Conservation (phyloP, 2,888 invertebrate genomes). For the Steinernema hermaphroditum region DNA sequence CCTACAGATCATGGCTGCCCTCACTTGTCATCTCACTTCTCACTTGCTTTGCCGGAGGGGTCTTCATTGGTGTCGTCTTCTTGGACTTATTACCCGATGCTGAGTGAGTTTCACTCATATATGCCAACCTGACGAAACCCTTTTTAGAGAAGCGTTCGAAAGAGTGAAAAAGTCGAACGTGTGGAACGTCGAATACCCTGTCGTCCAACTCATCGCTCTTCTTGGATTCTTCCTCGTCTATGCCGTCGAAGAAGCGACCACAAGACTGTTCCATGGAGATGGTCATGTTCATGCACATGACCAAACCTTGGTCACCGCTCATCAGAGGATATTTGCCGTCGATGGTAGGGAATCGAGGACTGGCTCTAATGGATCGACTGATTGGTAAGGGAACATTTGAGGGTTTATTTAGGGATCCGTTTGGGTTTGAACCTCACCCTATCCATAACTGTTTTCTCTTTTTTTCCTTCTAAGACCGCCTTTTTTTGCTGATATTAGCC, state of each 20-base stretch:
- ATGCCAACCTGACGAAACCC: not conserved
- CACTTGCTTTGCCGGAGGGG: constrained; percentile 43
- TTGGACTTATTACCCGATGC: constrained; percentile 42
- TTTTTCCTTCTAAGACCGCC: not conserved
- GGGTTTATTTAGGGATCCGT: not conserved
- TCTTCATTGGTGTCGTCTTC: constrained; percentile 41
- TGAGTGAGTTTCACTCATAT: constrained; percentile 28
- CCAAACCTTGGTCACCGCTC: constrained; percentile 37
- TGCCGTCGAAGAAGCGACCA: constrained; percentile 36
- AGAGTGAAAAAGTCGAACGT: constrained; percentile 32
- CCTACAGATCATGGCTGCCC: constrained; percentile 20
- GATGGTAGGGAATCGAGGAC: constrained; percentile 29
- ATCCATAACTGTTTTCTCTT: not conserved
- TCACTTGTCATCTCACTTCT: constrained; percentile 36
- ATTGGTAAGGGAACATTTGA: no score
- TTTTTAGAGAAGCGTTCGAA: constrained; percentile 35
- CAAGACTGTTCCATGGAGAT: not conserved
- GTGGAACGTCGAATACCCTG: constrained; percentile 38
- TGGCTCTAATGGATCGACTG: not conserved
- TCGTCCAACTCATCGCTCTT: constrained; percentile 37
- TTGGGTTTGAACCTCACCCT: not conserved
- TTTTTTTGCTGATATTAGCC: no score
- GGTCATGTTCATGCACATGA: constrained; percentile 32
- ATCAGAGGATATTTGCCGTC: constrained; percentile 35
- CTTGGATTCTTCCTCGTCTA: constrained; percentile 42